Percentiles rank a stretch among this genome's conserved stretches.
These are phyloP conservation scores for Drosophila lacertosa DNA, from an alignment of 1,140 invertebrate species.

Conservation along the genomic window DNA sequence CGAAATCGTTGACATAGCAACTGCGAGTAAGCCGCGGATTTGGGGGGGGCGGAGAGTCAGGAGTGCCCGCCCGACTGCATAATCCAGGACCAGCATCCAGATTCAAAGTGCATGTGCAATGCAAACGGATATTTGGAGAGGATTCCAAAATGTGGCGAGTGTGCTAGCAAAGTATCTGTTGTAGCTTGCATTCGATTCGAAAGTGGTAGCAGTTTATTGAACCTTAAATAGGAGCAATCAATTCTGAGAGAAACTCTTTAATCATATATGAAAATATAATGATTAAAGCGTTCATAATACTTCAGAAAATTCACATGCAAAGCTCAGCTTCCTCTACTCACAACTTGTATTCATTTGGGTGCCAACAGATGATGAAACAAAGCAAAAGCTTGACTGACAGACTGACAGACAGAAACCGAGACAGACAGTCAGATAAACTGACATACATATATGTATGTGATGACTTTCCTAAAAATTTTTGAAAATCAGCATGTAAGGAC, in stretches of 20 bases:
- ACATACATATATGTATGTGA: constrained; percentile 11
- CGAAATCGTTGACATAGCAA: constrained; percentile 71
- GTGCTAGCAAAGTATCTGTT: background rate
- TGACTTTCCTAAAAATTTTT: constrained; percentile 29
- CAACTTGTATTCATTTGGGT: constrained; percentile 66
- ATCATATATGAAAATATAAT: too few relatives aligned
- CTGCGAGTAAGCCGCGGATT: constrained; percentile 20
- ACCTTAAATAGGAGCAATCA: background rate
- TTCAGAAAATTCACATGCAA: constrained; percentile 54
- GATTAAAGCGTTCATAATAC: too few relatives aligned
- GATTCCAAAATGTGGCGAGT: constrained; percentile 26
- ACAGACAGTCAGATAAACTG: constrained; percentile 28
- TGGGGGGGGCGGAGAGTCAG: constrained; percentile 6
- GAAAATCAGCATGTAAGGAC: constrained; percentile 1
- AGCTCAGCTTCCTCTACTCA: constrained; percentile 68
- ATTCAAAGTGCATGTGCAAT: constrained; percentile 42
- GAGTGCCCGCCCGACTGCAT: constrained; percentile 61
- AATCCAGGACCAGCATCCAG: constrained; percentile 53
- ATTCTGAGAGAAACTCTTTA: background rate
- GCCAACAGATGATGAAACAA: constrained; percentile 62
- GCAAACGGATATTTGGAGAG: constrained; percentile 13
- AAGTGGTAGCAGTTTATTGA: background rate
- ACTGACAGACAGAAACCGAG: constrained; percentile 8
- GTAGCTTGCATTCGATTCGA: background rate
- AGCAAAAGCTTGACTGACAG: constrained; percentile 48